Base-by-base conservation (phyloP, 2,797 vertebrate genomes). In the Pygocentrus nattereri region DNA sequence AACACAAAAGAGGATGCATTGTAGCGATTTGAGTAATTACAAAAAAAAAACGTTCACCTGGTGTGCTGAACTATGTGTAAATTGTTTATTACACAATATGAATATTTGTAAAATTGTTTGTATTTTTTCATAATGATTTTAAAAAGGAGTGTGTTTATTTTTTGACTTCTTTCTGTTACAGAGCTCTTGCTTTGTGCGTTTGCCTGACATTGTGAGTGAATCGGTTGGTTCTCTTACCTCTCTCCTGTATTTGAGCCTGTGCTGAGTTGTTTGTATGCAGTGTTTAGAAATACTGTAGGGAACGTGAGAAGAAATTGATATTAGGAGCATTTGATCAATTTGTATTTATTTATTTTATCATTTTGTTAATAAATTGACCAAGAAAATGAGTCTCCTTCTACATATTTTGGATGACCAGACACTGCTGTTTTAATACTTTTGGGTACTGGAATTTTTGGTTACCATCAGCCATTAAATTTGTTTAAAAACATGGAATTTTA, bases 271-370 rank as follows among this genome's bases (percentile, higher is more conserved):
- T 96, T 96, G 97, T 97, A 97, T 97, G 95, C 96, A 95, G 96
- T 98, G 96, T 97, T 98, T 98, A 97, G 96, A 91, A 93, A 95
- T 94, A 96, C 95, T 97, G 96, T 96, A 95, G 96, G 96, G 94
- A 95, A 94, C 95, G 95, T 93, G 93, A 95, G 95, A 92, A 93
- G 92, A 94, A 92, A 95, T 94, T 95, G 94, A 94, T 93, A 95
- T 95, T 96, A 95, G 95, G 92, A 99, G 97, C 97, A 97, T 96
- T 97, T 97, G 97, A 99, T 97, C 96, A 96, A 97, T 98, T 98
- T 99, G 97, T 98, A 99, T 99, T 98, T 98, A 99, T 99, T 98
- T 98, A 98, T 98, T 97, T 98, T 98, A 98, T 97, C 97, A 98
- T 98, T 98, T 99, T 98, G 97, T 97, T 98, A 98, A 99, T 98